A percentile compares a stretch with the other conserved stretches of the same genome.
These are phyloP conservation scores for Amphipyra tragopoginis DNA, from an alignment of 2,888 invertebrate genomes.

Conservation along the genomic window DNA sequence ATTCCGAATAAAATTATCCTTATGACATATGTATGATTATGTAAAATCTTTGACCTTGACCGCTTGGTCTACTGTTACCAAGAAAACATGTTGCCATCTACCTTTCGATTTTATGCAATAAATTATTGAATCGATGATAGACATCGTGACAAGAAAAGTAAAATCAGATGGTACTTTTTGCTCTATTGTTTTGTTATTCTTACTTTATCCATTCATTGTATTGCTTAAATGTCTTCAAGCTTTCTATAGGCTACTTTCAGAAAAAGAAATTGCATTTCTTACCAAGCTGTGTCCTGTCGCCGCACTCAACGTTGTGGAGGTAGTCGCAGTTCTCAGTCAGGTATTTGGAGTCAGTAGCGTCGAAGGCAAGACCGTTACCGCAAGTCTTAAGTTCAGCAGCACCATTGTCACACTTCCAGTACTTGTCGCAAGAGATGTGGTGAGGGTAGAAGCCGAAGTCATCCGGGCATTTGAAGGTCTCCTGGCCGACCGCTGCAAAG, in stretches of 20 bases:
- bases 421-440: constrained; percentile 96
- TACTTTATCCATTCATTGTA: neutral
- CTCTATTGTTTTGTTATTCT: neutral
- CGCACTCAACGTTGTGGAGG: constrained; percentile 98
- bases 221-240: neutral
- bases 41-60: constrained; percentile 75
- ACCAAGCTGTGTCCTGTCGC: constrained; percentile 96
- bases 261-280: constrained; percentile 64
- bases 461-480: constrained; percentile 97
- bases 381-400: constrained; percentile 97
- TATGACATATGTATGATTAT: constrained; percentile 63
- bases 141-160: constrained; percentile 2
- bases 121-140: neutral
- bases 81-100: constrained; percentile 25
- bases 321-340: constrained; percentile 98
- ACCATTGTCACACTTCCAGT: constrained; percentile 98
- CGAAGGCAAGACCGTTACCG: constrained; percentile 98
- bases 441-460: constrained; percentile 98
- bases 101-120: too few relatives aligned
- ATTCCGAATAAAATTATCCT: constrained; percentile 69
- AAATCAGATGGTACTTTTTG: constrained; percentile 17
- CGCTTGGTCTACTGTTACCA: constrained; percentile 56
- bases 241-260: constrained; percentile 1
- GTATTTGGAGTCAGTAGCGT: constrained; percentile 96
- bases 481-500: constrained; percentile 93